Evolutionary conservation across 2,888 invertebrate genomes (phyloP).

Genomic region (Platycnemis pennipes): DNA sequence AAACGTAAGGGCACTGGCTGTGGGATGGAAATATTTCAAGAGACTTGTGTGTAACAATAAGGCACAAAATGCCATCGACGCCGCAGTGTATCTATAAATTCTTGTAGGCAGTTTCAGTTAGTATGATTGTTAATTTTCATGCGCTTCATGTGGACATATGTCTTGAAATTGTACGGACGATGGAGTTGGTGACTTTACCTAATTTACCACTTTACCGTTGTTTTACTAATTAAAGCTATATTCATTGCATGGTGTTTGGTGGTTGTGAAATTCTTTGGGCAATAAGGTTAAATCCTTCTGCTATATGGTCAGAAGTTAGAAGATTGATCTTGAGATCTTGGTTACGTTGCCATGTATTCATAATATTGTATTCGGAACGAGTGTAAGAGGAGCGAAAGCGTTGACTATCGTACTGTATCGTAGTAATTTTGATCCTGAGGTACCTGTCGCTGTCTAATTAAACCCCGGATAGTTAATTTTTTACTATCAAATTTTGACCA

Average conservation of each 20-base stretch:
- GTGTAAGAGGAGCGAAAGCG: no score
- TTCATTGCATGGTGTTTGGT: not conserved
- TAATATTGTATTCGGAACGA: no score
- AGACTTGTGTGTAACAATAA: not conserved
- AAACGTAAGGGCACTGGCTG: not conserved
- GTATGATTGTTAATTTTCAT: not conserved
- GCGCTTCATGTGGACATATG: slow-evolving; percentile 26
- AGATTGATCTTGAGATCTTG: no score
- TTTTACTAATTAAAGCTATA: not conserved
- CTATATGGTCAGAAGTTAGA: no score
- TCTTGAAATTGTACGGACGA: slow-evolving; percentile 13
- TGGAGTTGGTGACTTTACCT: not conserved
- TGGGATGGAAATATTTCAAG: not conserved
- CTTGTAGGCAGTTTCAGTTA: slow-evolving; percentile 30
- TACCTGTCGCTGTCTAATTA: no score
- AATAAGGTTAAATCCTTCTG: no score
- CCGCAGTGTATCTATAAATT: not conserved
- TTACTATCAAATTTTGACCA: no score
- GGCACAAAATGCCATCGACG: slow-evolving; percentile 12
- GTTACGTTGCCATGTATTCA: no score
- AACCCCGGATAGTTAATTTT: no score
- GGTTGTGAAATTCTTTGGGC: not conserved
- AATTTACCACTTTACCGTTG: not conserved
- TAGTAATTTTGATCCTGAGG: no score
- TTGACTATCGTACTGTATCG: no score